Base-by-base conservation (phyloP, 2,797 vertebrate species). In the Clarias laeviceps region DNA sequence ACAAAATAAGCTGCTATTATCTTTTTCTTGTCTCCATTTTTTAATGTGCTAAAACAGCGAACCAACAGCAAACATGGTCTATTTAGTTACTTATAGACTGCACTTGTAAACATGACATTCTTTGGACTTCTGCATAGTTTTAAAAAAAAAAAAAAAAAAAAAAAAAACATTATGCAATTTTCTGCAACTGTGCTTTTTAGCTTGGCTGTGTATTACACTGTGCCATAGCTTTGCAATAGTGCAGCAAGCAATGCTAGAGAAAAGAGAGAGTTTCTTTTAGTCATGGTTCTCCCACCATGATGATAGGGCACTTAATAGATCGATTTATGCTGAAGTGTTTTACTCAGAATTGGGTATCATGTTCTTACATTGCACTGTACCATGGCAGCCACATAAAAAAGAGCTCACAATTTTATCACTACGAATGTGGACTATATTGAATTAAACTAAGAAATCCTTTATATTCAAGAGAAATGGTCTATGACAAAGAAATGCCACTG, bases 241-340 rank as follows among this genome's bases (percentile, higher is more conserved):
- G 56, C 70, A 32, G 17, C 24, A 40, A 20, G 59, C 18, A 34
- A 64, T 17, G 40, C 11, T 18, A 34, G 70, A 74, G 20, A n/a
- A 65, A 76, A 64, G n/a, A 34, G 82, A 7, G 73, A 29, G 54
- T 57, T 77, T 54, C 5, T 78, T 29, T 40, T 22, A 79, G 32
- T 59, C 65, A 70, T 62, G 24, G 15, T 66, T 64, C 32, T 84
- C 27, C 40, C 77, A 62, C 20, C 29, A 32, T 81, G 70, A 82
- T 80, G 72, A 84, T 62, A 83, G 82, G 72, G 34, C 37, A 73
- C 45, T 76, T 87, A 87, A 89, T 78, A 83, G 80, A 90, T 84
- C 54, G 32, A 57, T 79, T 81, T 83, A 68, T 59, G 29, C 83
- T 76, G 57, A 34, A 62, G 57, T 17, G 74, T 59, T 65, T 78